Conservation (phyloP, 2,888 invertebrate genomes). For the Yponomeuta cagnagella region DNA sequence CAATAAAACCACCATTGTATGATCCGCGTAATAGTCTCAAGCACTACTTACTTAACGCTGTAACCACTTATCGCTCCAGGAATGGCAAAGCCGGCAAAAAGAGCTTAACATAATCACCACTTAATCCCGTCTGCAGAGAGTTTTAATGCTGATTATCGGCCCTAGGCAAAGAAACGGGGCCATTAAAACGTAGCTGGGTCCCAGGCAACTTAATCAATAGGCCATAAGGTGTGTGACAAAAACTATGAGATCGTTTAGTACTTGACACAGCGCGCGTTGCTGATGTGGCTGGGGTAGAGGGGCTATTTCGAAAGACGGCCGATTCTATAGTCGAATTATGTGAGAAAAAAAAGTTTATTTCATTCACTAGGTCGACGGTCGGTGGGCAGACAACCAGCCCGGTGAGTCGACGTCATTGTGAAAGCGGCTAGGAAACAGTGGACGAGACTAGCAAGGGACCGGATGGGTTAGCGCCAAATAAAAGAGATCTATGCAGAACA, state of each 20-base stretch:
- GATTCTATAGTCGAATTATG: background rate
- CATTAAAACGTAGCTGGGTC: background rate
- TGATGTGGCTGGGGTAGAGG: background rate
- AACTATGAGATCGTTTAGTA: background rate
- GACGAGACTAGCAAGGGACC: too few relatives aligned
- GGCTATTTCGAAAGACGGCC: background rate
- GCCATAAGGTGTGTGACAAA: background rate
- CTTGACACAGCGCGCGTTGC: constrained; percentile 5
- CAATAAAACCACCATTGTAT: background rate
- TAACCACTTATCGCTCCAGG: background rate
- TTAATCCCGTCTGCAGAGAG: background rate
- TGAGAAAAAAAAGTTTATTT: too few relatives aligned
- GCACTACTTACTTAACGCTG: background rate
- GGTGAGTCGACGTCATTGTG: too few relatives aligned
- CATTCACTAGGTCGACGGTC: too few relatives aligned
- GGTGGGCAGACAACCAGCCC: too few relatives aligned
- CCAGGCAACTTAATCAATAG: constrained; percentile 5
- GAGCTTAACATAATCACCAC: background rate
- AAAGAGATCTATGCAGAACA: too few relatives aligned
- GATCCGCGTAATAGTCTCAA: background rate
- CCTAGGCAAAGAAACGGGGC: background rate
- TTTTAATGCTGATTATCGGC: background rate
- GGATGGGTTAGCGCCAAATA: too few relatives aligned
- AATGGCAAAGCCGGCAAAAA: background rate
- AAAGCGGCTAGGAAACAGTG: too few relatives aligned